phyloP scores from a whole-genome alignment of 2,113 vertebrate genomes.

The Elgaria multicarinata region DNA sequence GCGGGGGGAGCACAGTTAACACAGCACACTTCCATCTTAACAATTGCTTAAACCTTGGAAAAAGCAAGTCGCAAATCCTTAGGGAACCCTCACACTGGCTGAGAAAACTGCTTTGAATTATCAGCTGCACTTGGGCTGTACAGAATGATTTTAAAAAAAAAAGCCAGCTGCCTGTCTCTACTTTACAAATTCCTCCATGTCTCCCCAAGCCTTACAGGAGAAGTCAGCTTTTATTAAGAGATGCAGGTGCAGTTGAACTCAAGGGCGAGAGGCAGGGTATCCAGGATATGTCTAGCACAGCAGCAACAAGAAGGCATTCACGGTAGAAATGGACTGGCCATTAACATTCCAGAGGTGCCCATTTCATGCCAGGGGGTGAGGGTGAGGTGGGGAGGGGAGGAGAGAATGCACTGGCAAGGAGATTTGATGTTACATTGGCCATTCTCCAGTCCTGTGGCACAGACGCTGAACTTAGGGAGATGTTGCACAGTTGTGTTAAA shows the following conservation, averaged over 20 bases:
- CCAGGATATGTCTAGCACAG: neutral
- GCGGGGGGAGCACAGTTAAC: neutral
- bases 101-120: neutral
- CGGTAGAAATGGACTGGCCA: neutral
- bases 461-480: too few relatives aligned
- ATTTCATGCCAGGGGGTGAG: too few relatives aligned
- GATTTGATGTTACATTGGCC: too few relatives aligned
- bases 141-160: neutral
- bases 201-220: neutral
- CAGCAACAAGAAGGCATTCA: neutral
- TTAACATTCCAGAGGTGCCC: neutral
- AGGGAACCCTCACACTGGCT: neutral
- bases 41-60: neutral
- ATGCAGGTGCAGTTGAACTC: neutral
- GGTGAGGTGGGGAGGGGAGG: rapidly evolving
- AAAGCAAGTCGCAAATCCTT: neutral
- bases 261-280: rapidly evolving
- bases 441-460: too few relatives aligned
- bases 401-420: neutral
- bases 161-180: neutral
- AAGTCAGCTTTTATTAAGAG: neutral
- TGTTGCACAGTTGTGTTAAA: too few relatives aligned
- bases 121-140: rapidly evolving
- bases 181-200: neutral
- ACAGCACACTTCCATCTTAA: neutral